Base-by-base conservation (phyloP, 2,888 invertebrate genomes). In the Napeogenes sylphis region DNA sequence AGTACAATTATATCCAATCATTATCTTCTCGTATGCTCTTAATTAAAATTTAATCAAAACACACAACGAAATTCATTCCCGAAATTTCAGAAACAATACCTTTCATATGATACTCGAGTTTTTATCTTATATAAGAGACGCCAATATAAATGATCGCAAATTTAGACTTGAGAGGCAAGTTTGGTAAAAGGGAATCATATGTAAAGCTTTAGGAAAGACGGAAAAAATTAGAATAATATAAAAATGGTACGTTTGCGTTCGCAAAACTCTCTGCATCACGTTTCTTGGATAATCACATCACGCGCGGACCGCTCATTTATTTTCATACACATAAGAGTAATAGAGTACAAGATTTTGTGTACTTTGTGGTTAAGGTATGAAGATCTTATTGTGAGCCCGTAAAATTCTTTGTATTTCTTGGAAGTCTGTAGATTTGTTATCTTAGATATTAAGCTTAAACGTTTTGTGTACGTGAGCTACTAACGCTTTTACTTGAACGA, bases 281-380 rank as follows among this genome's bases (percentile, higher is more conserved):
- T 79, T 62, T 67, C 70, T 58, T 62, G 73, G 71, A 77, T 80
- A 80, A 80, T 77, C 77, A 77, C 72, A 73, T 79, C 78, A 79
- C 79, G 78, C 73, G 63, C 72, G 66, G 66, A 63, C 58, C 65
- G 64, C 64, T 58, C 65, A 64, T 68, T 66, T 64, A 68, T 68
- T 68, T 64, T 68, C 65, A 53, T 60, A 67, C 53, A 62, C 59
- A 64, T 64, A 53, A 62, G 53, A 58, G 61, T 21, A n/a, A 42
- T 42, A 42, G 42, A 42, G 8, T 10, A 42, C 12, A 42, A 42
- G 10, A 42, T 3, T 57, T 46, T 58, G 59, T 58, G 42, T 35
- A 51, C 30, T 63, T 42, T 59, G 56, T 14, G 51, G 21, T 51
- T 30, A 30, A 51, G 51, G 51, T 30, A 51, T 47, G n/a, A 47